Evolutionary conservation across 2,113 vertebrate genomes (phyloP), one percentile per base, ranked within the genome.

Genomic region (Setophaga kirtlandii): DNA sequence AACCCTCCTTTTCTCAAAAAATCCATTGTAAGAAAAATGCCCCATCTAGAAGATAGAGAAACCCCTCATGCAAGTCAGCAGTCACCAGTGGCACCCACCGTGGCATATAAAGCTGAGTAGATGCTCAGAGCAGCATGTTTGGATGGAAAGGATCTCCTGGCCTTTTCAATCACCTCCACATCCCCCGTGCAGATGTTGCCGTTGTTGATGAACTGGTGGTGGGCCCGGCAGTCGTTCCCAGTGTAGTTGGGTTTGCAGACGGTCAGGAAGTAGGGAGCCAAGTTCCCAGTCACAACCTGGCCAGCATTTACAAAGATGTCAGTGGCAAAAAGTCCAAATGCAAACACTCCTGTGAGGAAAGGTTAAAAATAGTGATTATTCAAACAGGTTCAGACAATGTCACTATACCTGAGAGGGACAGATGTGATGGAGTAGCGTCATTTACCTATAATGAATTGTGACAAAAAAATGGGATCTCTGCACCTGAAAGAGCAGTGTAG

Each of bases 231-330:
- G 94, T 99, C 99, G 0, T 98, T 96, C 55, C 98, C 98, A 12
- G 99, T 99, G 97, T 99, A 99, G 97, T 99, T 99, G 46, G 99
- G 99, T 93, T 99, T 99, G 97, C 99, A 99, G 44, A 99, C 99
- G 2, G 98, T 99, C 96, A 99, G 98, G 97, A 99, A 99, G 98
- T 99, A 99, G 1, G 99, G 99, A 16, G 99, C 98, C 65, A 99
- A 98, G 92, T 99, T 99, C 21, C 99, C 99, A 0, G 99, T 99
- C 96, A 99, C 99, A 84, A 99, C 99, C 98, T 99, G 99, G 87
- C 99, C 99, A 2, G 99, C 99, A 0, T 99, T 99, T 95, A 99
- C 99, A 96, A 99, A 99, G 98, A 99, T 99, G 97, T 99, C 99
- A 15, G 99, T 99, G 94, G 99, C 99, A 97, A 99, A 99, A 97